Base-by-base conservation (phyloP, 37 sponge, comb jelly and placozoan genomes). In the Spongia lamella region DNA sequence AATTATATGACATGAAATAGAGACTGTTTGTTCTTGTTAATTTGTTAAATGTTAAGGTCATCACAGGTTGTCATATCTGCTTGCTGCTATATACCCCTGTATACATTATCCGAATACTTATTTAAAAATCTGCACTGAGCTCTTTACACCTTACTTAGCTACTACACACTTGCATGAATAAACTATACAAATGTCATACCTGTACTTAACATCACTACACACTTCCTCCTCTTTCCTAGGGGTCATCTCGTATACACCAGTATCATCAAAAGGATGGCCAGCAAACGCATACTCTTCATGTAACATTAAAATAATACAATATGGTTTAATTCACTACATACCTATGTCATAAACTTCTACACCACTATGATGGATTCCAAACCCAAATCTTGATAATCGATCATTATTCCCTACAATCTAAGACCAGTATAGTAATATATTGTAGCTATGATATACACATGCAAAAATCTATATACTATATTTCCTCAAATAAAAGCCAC, bases 311-410 rank as follows among this genome's bases (percentile, higher is more conserved):
- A 52, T 19, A 52, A 17, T 17, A 52, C 53, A 14, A 52, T 14
- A 13, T 14, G 31, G 34, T 9, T 32, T 17, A 14, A 17, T 52
- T 53, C 39, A 51, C 7, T 68, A 19, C 55, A 20, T 66, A 75
- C 76, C 84, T 67, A 26, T 75, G 9, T 70, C 84, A 52, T 83
- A 61, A 2, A 76, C 70, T 50, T 83, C 63, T 2, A 83, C 61
- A 36, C 84, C 84, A 61, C 69, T 61, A 69, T 83, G 84, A 76
- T 68, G 76, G 0, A 63, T 76, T 34, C 84, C 84, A 25, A 83
- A 32, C 0, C 84, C 84, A 61, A 83, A 60, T 3, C 52, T 43
- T 43, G 47, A 5, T 43, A 43, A 9, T 9, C 9, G 47, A 5
- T 43, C 7, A 43, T 43, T 43, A 43, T 43, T 43, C 5, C 9